A percentile compares a stretch with the other conserved stretches of the same genome.
Conservation (phyloP, 2,797 vertebrate species). For the Anguilla obscura region DNA sequence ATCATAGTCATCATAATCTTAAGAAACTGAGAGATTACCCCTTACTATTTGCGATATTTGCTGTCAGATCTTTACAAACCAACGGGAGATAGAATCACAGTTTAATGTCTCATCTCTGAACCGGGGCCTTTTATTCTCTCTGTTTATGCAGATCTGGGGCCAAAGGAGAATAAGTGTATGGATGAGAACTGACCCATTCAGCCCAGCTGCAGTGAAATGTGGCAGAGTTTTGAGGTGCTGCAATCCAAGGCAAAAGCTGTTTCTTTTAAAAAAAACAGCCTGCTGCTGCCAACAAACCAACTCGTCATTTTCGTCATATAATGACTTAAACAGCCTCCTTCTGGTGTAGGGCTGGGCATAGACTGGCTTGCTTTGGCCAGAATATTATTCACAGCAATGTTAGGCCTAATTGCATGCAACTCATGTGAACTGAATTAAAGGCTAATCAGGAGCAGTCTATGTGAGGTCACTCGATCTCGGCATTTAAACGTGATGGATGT, state of each 20-base stretch:
- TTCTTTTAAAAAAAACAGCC: not conserved
- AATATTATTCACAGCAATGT: not conserved
- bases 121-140: not conserved
- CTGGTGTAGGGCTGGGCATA: not conserved
- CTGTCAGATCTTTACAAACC: not conserved
- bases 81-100: not conserved
- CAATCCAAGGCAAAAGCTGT: not conserved
- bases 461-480: not conserved
- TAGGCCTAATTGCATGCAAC: not conserved
- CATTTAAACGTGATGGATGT: not conserved
- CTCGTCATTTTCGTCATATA: not conserved
- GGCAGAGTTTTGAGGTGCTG: not conserved
- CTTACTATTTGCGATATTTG: not conserved
- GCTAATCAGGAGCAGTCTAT: not conserved
- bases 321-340: not conserved
- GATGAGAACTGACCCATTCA: not conserved
- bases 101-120: not conserved
- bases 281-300: slow-evolving; percentile 4
- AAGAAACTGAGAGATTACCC: not conserved
- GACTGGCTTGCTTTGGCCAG: not conserved
- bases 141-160: not conserved
- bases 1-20: not conserved
- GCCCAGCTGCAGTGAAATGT: not conserved
- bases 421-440: slow-evolving; percentile 16
- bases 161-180: not conserved